Evolutionary conservation across 2,888 invertebrate genomes (phyloP).

Genomic region (Tuberolachnus salignus): DNA sequence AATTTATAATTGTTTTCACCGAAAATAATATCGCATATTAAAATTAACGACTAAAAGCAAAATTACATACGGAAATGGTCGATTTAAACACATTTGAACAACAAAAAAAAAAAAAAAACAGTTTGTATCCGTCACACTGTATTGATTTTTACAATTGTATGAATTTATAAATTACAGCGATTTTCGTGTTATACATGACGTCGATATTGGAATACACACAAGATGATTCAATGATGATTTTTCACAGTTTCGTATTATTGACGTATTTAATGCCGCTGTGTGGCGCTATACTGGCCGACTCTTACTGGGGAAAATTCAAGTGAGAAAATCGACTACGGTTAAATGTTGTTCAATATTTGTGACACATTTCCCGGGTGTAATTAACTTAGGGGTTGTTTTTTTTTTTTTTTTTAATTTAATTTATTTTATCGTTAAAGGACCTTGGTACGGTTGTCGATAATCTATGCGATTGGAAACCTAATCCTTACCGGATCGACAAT

Average conservation of each 20-base stretch:
- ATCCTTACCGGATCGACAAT: conserved; percentile 59
- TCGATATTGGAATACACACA: conserved; percentile 76
- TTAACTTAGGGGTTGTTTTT: too few species aligned
- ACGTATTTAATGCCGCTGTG: conserved; percentile 87
- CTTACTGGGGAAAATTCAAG: conserved; percentile 86
- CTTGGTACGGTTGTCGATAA: conserved; percentile 84
- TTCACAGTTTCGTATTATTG: conserved; percentile 87
- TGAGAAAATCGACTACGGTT: conserved; percentile 59
- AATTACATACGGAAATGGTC: too few species aligned
- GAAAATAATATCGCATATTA: too few species aligned
- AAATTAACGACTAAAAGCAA: too few species aligned
- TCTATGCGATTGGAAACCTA: conserved; percentile 65
- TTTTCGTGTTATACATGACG: conserved; percentile 85
- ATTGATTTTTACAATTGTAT: too few species aligned
- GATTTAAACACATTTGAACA: too few species aligned
- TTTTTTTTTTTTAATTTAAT: neutral
- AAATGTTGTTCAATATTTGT: neutral
- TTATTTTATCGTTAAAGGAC: conserved; percentile 68
- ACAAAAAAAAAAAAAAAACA: too few species aligned
- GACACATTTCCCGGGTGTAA: too few species aligned
- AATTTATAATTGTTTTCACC: too few species aligned
- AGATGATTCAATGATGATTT: conserved; percentile 81
- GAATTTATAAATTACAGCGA: conserved; percentile 70
- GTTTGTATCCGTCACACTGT: too few species aligned
- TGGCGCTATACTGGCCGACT: conserved; percentile 94